Percentiles rank a stretch among this genome's conserved stretches.
Evolutionary conservation across 1,140 invertebrate species (phyloP).

Genomic region (Drosophila saltans): DNA sequence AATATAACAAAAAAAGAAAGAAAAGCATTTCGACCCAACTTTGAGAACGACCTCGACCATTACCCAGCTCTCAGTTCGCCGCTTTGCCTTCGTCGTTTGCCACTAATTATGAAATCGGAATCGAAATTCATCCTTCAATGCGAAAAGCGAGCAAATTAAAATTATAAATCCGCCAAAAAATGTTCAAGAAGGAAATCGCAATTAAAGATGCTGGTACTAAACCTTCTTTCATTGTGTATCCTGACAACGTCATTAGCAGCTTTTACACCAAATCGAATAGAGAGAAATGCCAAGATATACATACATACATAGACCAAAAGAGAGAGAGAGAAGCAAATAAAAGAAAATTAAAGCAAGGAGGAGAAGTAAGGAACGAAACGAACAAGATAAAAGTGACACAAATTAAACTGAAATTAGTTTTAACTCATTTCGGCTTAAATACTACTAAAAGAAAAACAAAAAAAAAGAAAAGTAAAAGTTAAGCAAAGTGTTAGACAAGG

Average conservation of each 20-base stretch:
- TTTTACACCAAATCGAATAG: constrained; percentile 77
- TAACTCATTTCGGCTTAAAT: constrained; percentile 58
- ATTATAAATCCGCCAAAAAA: constrained; percentile 75
- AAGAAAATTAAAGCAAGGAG: constrained; percentile 8
- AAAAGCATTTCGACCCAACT: neutral
- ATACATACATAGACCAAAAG: constrained; percentile 27
- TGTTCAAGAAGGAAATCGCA: constrained; percentile 68
- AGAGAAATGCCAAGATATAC: constrained; percentile 61
- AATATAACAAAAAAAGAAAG: neutral
- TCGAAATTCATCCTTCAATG: constrained; percentile 53
- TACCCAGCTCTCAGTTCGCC: neutral
- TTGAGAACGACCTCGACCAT: no score
- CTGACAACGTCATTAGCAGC: constrained; percentile 78
- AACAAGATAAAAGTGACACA: constrained; percentile 66
- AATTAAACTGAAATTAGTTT: constrained; percentile 81
- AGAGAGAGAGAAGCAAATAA: constrained; percentile 23
- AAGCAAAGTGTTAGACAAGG: neutral
- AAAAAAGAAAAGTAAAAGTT: neutral
- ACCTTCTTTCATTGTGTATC: constrained; percentile 36
- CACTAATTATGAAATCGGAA: constrained; percentile 71
- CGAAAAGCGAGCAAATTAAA: constrained; percentile 76
- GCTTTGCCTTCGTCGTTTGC: constrained; percentile 1
- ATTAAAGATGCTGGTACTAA: constrained; percentile 51
- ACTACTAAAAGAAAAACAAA: no score
- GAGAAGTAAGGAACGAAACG: neutral